Base-by-base conservation (phyloP, 2,113 vertebrate species). In the Carollia perspicillata region DNA sequence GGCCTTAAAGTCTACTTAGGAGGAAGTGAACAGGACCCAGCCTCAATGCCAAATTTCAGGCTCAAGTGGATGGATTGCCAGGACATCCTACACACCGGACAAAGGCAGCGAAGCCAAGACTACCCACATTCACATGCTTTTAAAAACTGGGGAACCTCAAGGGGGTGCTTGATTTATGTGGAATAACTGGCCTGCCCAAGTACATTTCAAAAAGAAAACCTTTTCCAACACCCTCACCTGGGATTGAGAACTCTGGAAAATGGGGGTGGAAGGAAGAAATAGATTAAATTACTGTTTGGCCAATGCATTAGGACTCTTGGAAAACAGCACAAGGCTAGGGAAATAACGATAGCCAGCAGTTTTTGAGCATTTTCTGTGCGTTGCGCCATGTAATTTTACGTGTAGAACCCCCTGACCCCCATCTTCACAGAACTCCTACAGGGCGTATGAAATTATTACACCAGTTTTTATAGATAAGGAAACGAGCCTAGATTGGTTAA, bases 71-170 rank as follows among this genome's bases (percentile, higher is more conserved):
- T 86, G 93, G 78, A 30, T 13, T 98, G 98, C 98, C 98, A 98
- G 97, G 98, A 98, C 97, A 98, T 98, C 97, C 97, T 98, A 98
- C 98, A 98, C 98, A 98, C 95, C 96, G 98, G 98, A 98, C 98
- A 97, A 95, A 93, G 71, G 14, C 72, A 69, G 30, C 88, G 94
- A 97, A 98, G 97, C 98, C 98, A 98, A 98, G 95, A 98, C 98
- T 98, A 94, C 98, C 97, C 96, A 94, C 97, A 97, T 97, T 97
- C 93, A 81, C 96, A 97, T 97, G 96, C 98, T 98, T 97, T 91
- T 84, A 93, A 93, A 94, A 97, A 93, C 77, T 95, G 60, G 80
- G 97, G 97, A 97, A 81, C 69, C 95, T 97, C 77, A 88, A 96
- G 92, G 95, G 91, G 97, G 97, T 96, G 95, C 92, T 97, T 97